Evolutionary conservation across 92 coral and sea anemone species (phyloP), one percentile per base, ranked within the genome.

Genomic region (Isaurus tuberculatus): DNA sequence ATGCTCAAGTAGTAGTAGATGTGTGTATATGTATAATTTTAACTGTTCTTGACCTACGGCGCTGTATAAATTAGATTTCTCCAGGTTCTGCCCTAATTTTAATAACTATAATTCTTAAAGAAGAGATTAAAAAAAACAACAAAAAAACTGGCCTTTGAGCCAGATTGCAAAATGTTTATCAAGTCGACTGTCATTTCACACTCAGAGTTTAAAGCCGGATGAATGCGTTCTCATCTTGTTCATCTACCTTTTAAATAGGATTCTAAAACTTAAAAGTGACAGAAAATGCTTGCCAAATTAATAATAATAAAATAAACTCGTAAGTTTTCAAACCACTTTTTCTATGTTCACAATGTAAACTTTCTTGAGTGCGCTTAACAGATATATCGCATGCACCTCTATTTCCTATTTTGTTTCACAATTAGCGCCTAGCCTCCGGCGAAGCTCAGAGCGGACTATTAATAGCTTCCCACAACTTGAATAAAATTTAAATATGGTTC

Each of bases 1-100:
- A 89, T 79, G 92, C 92, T 85, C 84, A 58, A 85, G 79, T 79
- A 51, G 71, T 58, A 42, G 42, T 30, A 60, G 85, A 79, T 81
- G 86, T 79, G 61, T 78, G 63, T 51, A 40, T 25, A 58, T 55
- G 29, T 75, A 22, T 36, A 46, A 53, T 20, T n/a, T 75, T 23
- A 20, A 34, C 82, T 77, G 69, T 77, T 72, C 25, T 77, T 77
- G 1, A 25, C 48, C 34, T 22, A 34, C 23, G 42, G 70, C 64
- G 49, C 22, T 8, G 34, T 55, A 60, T 32, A 32, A 34, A 17
- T 14, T 60, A 17, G 58, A 17, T 26, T 36, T 77, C 26, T 1
- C 20, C 16, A 34, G 4, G 17, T 10, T 27, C 26, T 57, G 11
- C 80, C 65, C 17, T 30, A 5, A n/a, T 36, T 30, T 13, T 22